A percentile compares a stretch with the other conserved stretches of the same genome.
Conservation (phyloP, 2,113 vertebrate species). For the Accipiter cooperii region DNA sequence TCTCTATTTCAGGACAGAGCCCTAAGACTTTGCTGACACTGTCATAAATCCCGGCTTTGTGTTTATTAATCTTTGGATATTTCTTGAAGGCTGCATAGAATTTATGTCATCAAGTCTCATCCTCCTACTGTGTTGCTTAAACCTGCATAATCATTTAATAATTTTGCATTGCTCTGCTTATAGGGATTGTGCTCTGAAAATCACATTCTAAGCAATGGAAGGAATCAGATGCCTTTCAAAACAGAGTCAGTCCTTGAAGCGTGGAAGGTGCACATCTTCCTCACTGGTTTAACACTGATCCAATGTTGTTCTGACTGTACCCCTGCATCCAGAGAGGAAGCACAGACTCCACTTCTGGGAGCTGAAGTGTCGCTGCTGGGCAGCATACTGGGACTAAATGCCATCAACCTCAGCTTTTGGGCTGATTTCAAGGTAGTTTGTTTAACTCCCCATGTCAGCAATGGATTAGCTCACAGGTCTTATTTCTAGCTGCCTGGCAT, state of each 20-base stretch:
- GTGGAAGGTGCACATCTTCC: neutral
- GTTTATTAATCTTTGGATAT: conserved; percentile 10
- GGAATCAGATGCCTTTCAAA: neutral
- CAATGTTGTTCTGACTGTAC: neutral
- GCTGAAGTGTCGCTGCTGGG: neutral
- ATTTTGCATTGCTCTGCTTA: neutral
- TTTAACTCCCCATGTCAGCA: neutral
- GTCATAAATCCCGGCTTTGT: conserved; percentile 36
- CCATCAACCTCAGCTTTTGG: neutral
- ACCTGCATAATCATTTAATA: neutral
- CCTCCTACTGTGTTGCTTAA: conserved; percentile 4
- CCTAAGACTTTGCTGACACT: neutral
- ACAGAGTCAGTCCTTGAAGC: neutral
- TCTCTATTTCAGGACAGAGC: conserved; percentile 50
- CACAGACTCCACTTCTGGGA: neutral
- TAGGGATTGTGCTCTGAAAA: neutral
- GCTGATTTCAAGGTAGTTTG: neutral
- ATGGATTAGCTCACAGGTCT: neutral
- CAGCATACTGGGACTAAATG: neutral
- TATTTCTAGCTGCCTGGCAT: neutral
- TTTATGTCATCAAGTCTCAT: neutral
- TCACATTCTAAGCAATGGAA: neutral
- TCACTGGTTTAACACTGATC: neutral
- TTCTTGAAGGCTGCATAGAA: neutral
- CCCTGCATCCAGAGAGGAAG: neutral